Base-by-base conservation (phyloP, 2,113 vertebrate genomes). In the Nibea albiflora region DNA sequence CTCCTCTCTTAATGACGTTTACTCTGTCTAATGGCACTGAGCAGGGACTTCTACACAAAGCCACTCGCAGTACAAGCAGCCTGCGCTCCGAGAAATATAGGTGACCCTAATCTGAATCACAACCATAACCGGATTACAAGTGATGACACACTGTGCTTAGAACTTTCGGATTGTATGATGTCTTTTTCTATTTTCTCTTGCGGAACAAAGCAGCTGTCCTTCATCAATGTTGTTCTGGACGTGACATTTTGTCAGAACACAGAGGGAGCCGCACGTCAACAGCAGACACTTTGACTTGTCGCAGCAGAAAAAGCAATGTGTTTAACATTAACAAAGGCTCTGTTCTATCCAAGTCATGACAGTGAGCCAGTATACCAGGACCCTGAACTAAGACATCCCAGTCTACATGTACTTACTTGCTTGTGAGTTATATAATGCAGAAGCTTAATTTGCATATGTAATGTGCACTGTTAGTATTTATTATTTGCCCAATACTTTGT, bases 21-120 rank as follows among this genome's bases (percentile, higher is more conserved):
- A 49, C 39, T 75, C 58, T 62, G 39, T 78, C 66, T 81, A 71
- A 88, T 70, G 72, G 53, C 53, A 26, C 15, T 31, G 57, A 71
- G 42, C 73, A 52, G 53, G 44, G 20, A 73, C 53, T 66, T 60
- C 12, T 42, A 63, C 62, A 73, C 56, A 74, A 60, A 75, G 58
- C 64, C 64, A 69, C 0, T 76, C n/a, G 73, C 62, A 69, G 61
- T 5, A 70, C 39, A 35, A 46, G 50, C 62, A 58, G 79, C 62
- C 26, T n/a, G 71, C 56, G 54, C 66, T 22, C 75, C 12, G 8
- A 35, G 22, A 47, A 74, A 62, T 17, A 20, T 20, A 73, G 71
- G 74, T 35, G 70, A 70, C 80, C 74, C 62, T 65, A 67, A 78
- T 84, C 70, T 35, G 78, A 76, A 72, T 84, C 62, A 68, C 35